A percentile compares a stretch with the other conserved stretches of the same genome.
These are phyloP conservation scores for Zaprionus davidi DNA, from an alignment of 1,140 invertebrate species.

Conservation along the genomic window DNA sequence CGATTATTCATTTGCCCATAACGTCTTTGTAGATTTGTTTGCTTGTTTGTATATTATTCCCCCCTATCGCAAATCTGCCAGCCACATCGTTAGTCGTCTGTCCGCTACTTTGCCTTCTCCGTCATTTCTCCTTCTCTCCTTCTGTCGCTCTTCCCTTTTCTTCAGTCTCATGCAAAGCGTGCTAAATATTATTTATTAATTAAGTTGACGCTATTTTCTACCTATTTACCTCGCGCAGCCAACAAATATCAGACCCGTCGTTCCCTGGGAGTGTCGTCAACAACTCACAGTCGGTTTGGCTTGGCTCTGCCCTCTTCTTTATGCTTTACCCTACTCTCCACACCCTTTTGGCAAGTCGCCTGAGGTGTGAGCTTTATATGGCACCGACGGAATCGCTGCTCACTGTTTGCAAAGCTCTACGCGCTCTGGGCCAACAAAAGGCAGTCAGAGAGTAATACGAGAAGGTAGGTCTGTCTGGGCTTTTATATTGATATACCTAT, in stretches of 20 bases:
- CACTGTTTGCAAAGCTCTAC: constrained; percentile 47
- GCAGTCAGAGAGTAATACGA: not conserved
- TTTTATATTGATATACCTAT: not conserved
- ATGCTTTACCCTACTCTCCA: not conserved
- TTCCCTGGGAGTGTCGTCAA: constrained; percentile 62
- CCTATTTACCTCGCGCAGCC: constrained; percentile 51
- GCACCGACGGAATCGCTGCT: constrained; percentile 16
- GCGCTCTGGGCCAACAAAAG: constrained; percentile 34
- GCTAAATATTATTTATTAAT: constrained; percentile 83
- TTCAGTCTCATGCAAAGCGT: constrained; percentile 52
- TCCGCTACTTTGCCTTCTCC: constrained; percentile 17
- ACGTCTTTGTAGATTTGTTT: constrained; percentile 38
- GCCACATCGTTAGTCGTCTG: constrained; percentile 29
- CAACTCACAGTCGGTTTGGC: not conserved
- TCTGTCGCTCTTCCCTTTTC: constrained; percentile 1
- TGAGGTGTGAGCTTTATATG: constrained; percentile 65
- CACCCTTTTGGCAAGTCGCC: constrained; percentile 41
- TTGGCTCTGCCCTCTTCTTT: constrained; percentile 1
- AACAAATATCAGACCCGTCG: constrained; percentile 34
- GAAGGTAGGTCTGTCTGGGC: not conserved
- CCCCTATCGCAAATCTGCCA: constrained; percentile 19
- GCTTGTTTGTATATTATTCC: constrained; percentile 27
- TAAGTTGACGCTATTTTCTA: constrained; percentile 78
- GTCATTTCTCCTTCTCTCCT: constrained; percentile 8
- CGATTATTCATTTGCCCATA: constrained; percentile 70